phyloP scores from a whole-genome alignment of 2,797 vertebrate species.

The Sternotherus odoratus region DNA sequence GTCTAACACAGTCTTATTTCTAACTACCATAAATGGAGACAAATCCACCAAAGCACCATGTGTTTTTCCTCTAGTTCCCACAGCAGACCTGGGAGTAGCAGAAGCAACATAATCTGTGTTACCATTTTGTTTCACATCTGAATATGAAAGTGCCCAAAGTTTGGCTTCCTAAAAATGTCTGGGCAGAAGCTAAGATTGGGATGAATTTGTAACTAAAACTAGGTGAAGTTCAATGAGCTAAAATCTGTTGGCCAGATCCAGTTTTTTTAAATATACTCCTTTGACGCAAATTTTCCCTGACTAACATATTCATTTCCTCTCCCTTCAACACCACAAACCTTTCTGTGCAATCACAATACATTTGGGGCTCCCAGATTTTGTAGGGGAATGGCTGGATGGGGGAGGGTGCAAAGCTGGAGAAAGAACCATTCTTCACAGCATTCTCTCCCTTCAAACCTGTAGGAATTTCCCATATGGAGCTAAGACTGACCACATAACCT shows the following conservation, averaged over 20 bases:
- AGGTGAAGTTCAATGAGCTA: neutral
- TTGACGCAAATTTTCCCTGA: neutral
- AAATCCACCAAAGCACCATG: neutral
- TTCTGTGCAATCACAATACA: fast-evolving
- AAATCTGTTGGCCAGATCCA: neutral
- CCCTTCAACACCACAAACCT: neutral
- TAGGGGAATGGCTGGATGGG: fast-evolving
- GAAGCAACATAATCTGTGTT: fast-evolving
- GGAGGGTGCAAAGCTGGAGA: neutral
- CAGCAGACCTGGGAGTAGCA: neutral
- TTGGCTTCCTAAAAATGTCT: neutral
- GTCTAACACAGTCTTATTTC: neutral
- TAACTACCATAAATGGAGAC: neutral
- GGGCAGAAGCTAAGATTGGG: fast-evolving
- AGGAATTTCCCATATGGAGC: neutral
- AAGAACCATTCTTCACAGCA: neutral
- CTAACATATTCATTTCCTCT: neutral
- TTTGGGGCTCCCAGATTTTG: neutral
- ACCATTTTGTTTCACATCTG: neutral
- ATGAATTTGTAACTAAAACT: neutral
- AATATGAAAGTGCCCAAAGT: fast-evolving
- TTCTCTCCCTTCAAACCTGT: neutral
- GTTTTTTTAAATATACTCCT: neutral
- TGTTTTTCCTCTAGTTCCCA: neutral
- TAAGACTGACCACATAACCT: neutral